Percentiles rank a stretch among this genome's conserved stretches.
Evolutionary conservation across 2,113 vertebrate species (phyloP).

Genomic region (Megalops atlanticus): DNA sequence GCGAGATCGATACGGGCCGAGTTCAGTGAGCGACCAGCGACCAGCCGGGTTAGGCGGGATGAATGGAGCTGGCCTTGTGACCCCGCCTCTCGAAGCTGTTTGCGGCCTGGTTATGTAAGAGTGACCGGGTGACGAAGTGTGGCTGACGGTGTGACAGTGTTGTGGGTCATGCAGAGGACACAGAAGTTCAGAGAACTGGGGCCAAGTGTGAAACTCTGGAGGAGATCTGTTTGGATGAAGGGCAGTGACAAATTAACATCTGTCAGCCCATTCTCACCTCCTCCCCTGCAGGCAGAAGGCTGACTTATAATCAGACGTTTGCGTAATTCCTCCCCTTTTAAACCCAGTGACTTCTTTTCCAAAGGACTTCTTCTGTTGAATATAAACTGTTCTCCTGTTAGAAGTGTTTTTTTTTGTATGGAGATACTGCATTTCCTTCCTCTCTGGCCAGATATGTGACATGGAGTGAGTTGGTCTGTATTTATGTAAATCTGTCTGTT

Average conservation of each 20-base stretch:
- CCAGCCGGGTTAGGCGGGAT: not conserved
- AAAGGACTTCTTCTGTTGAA: slow-evolving; percentile 5
- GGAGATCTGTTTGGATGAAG: slow-evolving; percentile 5
- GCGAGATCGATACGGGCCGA: not conserved
- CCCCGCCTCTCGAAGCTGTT: not conserved
- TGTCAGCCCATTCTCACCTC: not conserved
- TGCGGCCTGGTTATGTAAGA: not conserved
- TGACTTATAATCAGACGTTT: not conserved
- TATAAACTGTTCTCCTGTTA: not conserved
- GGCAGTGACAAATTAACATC: slow-evolving; percentile 9
- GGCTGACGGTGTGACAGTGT: not conserved
- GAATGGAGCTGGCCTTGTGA: not conserved
- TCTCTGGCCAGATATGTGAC: not conserved
- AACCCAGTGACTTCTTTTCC: no score
- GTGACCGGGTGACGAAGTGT: not conserved
- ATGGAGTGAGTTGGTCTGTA: not conserved
- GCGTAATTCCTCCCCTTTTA: not conserved
- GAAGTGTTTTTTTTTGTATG: not conserved
- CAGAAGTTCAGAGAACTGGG: not conserved
- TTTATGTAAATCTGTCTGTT: not conserved
- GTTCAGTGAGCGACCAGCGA: slow-evolving; percentile 2
- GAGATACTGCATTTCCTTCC: not conserved
- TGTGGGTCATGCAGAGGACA: slow-evolving; percentile 8
- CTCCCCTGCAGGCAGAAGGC: not conserved
- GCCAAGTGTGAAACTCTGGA: not conserved